These are phyloP conservation scores for Cephalopterus ornatus DNA, from an alignment of 2,113 vertebrate species.

Conservation along the genomic window DNA sequence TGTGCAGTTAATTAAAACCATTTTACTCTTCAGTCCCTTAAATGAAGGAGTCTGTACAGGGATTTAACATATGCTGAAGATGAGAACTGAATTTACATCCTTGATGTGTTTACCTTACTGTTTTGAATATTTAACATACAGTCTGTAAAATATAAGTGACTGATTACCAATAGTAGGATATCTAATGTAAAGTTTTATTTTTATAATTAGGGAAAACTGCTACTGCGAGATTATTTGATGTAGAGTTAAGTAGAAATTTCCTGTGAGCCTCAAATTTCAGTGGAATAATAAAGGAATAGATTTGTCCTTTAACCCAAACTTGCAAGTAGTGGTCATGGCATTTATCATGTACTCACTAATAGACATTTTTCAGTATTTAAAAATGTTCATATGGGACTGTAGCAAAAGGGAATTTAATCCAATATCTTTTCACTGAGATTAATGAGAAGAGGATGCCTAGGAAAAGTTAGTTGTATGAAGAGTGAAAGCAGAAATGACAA, in stretches of 20 bases:
- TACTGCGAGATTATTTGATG: not conserved
- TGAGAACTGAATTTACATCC: not conserved
- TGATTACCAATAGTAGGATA: not conserved
- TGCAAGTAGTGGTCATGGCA: not conserved
- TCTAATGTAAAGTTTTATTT: not conserved
- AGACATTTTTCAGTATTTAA: not conserved
- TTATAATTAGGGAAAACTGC: not conserved
- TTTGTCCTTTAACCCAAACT: not conserved
- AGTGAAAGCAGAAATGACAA: not conserved
- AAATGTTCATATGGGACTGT: not conserved
- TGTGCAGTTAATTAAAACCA: not conserved
- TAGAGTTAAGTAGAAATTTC: not conserved
- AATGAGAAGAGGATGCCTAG: not conserved
- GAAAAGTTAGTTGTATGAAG: not conserved
- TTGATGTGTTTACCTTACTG: not conserved
- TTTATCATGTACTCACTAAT: not conserved
- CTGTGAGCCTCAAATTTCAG: not conserved
- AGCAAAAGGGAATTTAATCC: not conserved
- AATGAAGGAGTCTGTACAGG: not conserved
- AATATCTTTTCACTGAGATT: not conserved
- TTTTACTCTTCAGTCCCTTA: not conserved
- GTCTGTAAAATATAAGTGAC: not conserved
- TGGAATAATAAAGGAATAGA: not conserved
- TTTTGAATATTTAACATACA: not conserved
- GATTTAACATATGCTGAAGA: fast-evolving